These are phyloP conservation scores for Scylla paramamosain DNA, from an alignment of 1,140 invertebrate species.

Conservation along the genomic window DNA sequence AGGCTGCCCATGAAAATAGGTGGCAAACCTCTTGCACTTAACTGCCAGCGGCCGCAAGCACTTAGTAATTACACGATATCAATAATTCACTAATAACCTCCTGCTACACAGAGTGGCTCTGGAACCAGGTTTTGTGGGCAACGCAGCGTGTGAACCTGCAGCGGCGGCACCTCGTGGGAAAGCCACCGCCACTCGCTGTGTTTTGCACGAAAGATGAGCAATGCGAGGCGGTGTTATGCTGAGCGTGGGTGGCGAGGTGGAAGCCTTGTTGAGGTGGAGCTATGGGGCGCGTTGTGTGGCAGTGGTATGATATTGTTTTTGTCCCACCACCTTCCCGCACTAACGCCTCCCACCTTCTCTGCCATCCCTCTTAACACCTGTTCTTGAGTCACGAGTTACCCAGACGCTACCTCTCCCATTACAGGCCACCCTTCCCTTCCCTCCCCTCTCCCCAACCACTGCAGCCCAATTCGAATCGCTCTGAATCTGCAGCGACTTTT, in stretches of 20 bases:
- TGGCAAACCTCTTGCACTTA: constrained; percentile 56
- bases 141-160: constrained; percentile 42
- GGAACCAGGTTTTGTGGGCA: constrained; percentile 36
- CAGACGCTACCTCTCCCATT: neutral
- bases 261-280: neutral
- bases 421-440: neutral
- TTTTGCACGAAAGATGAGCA: constrained; percentile 21
- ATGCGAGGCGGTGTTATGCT: neutral
- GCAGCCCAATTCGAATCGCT: too few relatives aligned
- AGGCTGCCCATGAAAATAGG: constrained; percentile 43
- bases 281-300: neutral
- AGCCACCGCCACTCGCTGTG: neutral
- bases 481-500: too few relatives aligned
- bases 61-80: constrained; percentile 63
- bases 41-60: constrained; percentile 54
- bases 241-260: neutral
- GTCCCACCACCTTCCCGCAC: neutral
- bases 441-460: neutral
- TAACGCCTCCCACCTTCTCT: neutral
- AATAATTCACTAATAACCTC: constrained; percentile 68
- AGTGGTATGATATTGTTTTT: neutral
- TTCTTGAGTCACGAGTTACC: too few relatives aligned
- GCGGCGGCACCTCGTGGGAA: neutral
- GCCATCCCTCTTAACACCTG: neutral
- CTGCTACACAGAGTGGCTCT: constrained; percentile 55